Percentiles rank a stretch among this genome's conserved stretches.
These are phyloP conservation scores for Erythrocebus patas DNA, from an alignment of 2,113 vertebrate genomes.

Conservation along the genomic window DNA sequence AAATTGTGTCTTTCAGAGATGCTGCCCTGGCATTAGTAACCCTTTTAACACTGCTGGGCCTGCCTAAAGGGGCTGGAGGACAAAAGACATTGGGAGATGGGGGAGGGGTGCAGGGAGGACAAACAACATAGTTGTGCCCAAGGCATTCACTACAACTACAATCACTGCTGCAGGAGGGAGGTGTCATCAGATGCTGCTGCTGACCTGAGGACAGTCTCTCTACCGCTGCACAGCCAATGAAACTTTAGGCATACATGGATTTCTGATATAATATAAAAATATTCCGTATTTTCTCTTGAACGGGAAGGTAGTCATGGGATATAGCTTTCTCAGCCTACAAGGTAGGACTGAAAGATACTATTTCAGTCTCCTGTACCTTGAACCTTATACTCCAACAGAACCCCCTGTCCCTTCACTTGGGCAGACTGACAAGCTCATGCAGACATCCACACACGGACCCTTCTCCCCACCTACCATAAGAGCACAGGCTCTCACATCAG, in stretches of 20 bases:
- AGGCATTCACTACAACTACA: not conserved
- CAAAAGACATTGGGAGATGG: not conserved
- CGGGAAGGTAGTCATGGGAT: not conserved
- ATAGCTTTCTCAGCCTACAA: not conserved
- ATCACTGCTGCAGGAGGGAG: not conserved
- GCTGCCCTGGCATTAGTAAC: not conserved
- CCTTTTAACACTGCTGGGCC: not conserved
- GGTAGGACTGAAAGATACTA: not conserved
- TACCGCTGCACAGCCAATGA: not conserved
- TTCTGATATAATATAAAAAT: not conserved
- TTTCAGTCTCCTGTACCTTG: not conserved
- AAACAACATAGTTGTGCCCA: not conserved
- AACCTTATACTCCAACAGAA: not conserved
- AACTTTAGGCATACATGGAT: not conserved
- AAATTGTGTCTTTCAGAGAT: conserved; percentile 41
- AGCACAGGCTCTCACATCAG: not conserved
- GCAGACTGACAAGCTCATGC: not conserved
- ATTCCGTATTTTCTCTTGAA: not conserved
- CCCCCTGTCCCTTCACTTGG: not conserved
- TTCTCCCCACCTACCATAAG: not conserved
- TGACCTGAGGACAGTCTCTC: not conserved
- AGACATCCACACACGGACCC: not conserved
- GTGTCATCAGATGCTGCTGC: not conserved
- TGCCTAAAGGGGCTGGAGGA: not conserved
- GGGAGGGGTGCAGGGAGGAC: not conserved